Evolutionary conservation across 1,140 invertebrate genomes (phyloP), one percentile per base, ranked within the genome.

Genomic region (Drosophila ogumai): DNA sequence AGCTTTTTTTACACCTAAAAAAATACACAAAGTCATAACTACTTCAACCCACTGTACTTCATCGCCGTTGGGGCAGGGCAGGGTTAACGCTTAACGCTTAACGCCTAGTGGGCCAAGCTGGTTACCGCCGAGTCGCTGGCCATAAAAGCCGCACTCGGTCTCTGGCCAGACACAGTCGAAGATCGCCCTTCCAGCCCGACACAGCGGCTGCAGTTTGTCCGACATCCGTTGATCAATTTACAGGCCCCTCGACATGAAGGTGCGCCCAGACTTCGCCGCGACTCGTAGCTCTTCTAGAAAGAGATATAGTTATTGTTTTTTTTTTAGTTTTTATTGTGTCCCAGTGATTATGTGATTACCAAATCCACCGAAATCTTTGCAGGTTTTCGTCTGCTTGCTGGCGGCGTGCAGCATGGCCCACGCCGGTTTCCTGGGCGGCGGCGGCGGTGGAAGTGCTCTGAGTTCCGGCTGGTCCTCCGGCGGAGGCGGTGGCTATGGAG

Each of bases 341-440:
- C 44, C n/a, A 54, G 68, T 75, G 73, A 58, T 58, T 32, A 60
- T 41, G 57, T 17, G 38, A 56, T 41, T 41, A 50, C 36, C 49
- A 19, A 34, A 40, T 40, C 22, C 40, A 59, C 50, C 34, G 57
- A 19, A 19, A 46, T 79, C 50, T 49, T 55, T 44, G 31, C 36
- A 88, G 88, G 78, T 91, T 69, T 91, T 91, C 65, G 88, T 91
- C 73, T 91, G 88, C 63, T 75, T 91, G 71, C 81, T 91, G 36
- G 88, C 88, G 54, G 75, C 75, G 36, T 91, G 88, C 81, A 86
- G 88, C 41, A 57, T 88, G 71, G 81, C 88, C 55, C 84, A 88
- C 19, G 88, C 82, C 7, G 88, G 88, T 36, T 91, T 91, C 81
- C 75, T 91, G 40, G 79, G 79, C 41, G 86, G 84, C 3, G 59